Evolutionary conservation across 2,797 vertebrate genomes (phyloP), one percentile per base, ranked within the genome.

Genomic region (Myotis pilosus): DNA sequence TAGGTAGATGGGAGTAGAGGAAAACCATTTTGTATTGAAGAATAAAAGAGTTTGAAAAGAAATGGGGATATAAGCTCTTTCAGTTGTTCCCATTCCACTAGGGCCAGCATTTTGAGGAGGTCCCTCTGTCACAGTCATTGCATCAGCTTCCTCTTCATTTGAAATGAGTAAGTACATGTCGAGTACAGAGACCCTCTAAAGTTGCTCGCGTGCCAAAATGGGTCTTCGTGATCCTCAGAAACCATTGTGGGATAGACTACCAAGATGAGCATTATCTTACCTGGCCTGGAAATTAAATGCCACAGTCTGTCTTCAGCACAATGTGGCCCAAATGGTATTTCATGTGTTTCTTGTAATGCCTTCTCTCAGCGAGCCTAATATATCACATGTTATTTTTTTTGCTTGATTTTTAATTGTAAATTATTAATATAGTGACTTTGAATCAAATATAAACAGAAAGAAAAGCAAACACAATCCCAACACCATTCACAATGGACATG

Each of bases 361-460:
- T 79, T 51, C 41, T 69, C 19, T 69, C 80, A 87, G 74, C 6
- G 9, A 68, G 30, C 68, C 38, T 62, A 16, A 95, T 11, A 51
- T 20, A n/a, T 17, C 53, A 23, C 68, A 5, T 38, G 57, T 41
- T 44, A 55, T 51, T 76, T 84, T 53, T 53, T 86, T 64, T 28
- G 66, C 66, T 91, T 91, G 20, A 74, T 28, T 94, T 83, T 93
- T 95, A 75, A 72, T 91, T 44, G 17, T 72, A 49, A 38, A 19
- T 80, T 60, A 57, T n/a, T 36, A 68, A 92, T 55, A 8, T 1
- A 49, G 2, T 60, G 57, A 68, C 41, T 62, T 78, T 51, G 62
- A 92, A 66, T 88, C 8, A 57, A 79, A 79, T 60, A 5, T 36
- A 36, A 83, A 82, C 11, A 71, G 16, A 69, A 88, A 82, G 16